A percentile compares a stretch with the other conserved stretches of the same genome.
These are phyloP conservation scores for Gnathonemus echidnorhynchus DNA, from an alignment of 2,113 vertebrate species.

Conservation along the genomic window DNA sequence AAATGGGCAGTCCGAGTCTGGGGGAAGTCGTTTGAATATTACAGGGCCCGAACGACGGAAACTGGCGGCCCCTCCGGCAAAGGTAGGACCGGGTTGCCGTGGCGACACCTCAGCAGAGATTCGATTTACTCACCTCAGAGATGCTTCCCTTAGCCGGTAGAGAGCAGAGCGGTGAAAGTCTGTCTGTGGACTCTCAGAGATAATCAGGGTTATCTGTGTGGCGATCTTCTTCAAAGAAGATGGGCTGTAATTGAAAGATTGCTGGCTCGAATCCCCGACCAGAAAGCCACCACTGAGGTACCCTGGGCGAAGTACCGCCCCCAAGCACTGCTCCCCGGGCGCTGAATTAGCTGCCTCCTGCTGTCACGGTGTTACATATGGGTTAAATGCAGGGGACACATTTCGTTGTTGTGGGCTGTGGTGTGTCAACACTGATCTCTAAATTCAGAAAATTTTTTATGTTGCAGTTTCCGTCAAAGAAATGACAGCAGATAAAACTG, in stretches of 20 bases:
- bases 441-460: not conserved
- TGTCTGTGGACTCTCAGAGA: not conserved
- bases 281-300: too few species aligned
- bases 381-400: too few species aligned
- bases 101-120: not conserved
- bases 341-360: too few species aligned
- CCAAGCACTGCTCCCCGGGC: too few species aligned
- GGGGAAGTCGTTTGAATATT: constrained; percentile 15
- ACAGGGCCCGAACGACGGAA: not conserved
- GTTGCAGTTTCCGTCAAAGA: not conserved
- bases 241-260: not conserved
- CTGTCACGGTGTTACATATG: too few species aligned
- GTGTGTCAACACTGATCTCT: too few species aligned
- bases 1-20: not conserved
- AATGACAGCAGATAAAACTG: not conserved
- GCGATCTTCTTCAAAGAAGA: not conserved
- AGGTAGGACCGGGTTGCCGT: not conserved
- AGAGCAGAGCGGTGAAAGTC: not conserved
- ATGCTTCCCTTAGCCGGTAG: not conserved
- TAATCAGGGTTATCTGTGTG: not conserved
- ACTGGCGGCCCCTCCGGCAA: not conserved
- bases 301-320: too few species aligned
- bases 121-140: not conserved
- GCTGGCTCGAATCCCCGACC: too few species aligned
- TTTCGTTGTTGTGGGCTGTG: too few species aligned